Evolutionary conservation across 2,113 vertebrate genomes (phyloP).

Genomic region (Ceyx margarethae): DNA sequence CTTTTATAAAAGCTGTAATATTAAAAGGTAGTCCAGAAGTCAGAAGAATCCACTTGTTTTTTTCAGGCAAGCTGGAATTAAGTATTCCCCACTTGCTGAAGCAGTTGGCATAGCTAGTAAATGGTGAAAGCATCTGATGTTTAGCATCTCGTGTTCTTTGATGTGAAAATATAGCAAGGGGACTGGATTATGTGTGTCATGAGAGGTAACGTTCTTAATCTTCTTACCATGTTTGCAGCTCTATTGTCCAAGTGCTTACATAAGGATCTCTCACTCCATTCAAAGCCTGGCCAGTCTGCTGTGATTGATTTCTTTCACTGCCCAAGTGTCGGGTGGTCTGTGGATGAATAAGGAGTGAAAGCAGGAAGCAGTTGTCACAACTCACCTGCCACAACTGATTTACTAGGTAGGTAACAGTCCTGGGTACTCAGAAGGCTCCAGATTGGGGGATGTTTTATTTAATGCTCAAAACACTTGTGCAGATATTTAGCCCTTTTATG

Average conservation of each 20-base stretch:
- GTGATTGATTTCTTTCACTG: neutral
- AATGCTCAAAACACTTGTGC: neutral
- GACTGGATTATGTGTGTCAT: slow-evolving; percentile 11
- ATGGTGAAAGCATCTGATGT: neutral
- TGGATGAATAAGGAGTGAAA: slow-evolving; percentile 28
- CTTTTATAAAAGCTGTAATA: neutral
- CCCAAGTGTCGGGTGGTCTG: neutral
- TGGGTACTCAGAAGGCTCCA: neutral
- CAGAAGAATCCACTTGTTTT: neutral
- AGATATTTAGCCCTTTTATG: slow-evolving; percentile 6
- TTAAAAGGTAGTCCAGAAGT: neutral
- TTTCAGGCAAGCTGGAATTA: neutral
- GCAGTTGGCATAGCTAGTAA: neutral
- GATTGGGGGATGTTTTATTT: neutral
- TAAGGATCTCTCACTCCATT: neutral
- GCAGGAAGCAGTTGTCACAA: slow-evolving; percentile 34
- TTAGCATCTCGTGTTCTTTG: neutral
- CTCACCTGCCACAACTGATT: slow-evolving; percentile 7
- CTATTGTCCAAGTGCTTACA: neutral
- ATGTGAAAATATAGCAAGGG: slow-evolving; percentile 15
- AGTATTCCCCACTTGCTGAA: neutral
- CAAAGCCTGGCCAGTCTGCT: neutral
- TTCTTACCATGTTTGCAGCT: slow-evolving; percentile 32
- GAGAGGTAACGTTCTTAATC: slow-evolving; percentile 35
- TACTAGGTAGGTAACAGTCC: slow-evolving; percentile 23